Evolutionary conservation across 2,888 invertebrate genomes (phyloP).

Genomic region (Lypha dubia): DNA sequence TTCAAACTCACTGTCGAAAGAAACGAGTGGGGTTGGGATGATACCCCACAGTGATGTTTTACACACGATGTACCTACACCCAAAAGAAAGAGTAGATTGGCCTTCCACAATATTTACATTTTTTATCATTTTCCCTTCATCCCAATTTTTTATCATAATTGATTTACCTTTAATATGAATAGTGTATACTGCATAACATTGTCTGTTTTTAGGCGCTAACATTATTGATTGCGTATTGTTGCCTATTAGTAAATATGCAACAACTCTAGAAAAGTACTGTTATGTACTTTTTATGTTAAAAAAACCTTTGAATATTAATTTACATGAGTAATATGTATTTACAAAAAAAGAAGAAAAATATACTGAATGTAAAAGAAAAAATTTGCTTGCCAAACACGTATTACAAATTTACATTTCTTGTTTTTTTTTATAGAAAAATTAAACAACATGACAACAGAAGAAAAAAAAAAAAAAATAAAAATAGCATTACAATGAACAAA

Average conservation of each 20-base stretch:
- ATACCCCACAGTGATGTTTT: no score
- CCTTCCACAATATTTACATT: no score
- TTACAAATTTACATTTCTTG: constrained; percentile 1
- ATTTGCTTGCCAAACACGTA: constrained; percentile 41
- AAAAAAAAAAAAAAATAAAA: constrained; percentile 12
- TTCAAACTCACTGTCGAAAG: no score
- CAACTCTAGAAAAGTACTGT: not conserved
- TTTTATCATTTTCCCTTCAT: no score
- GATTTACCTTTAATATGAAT: no score
- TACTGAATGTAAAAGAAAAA: not conserved
- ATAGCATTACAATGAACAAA: constrained; percentile 14
- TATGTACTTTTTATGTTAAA: not conserved
- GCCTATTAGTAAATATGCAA: not conserved
- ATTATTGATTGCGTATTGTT: not conserved
- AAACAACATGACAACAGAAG: constrained; percentile 33
- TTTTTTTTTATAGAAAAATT: not conserved
- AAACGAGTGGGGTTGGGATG: no score
- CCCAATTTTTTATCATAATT: no score
- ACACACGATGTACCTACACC: no score
- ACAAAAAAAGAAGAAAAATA: not conserved
- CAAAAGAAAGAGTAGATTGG: no score
- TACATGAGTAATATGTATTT: not conserved
- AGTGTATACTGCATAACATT: not conserved
- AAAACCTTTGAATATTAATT: not conserved
- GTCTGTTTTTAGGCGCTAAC: not conserved